Evolutionary conservation across 2,888 invertebrate species (phyloP), one percentile per base, ranked within the genome.

Genomic region (Caenorhabditis sp.): DNA sequence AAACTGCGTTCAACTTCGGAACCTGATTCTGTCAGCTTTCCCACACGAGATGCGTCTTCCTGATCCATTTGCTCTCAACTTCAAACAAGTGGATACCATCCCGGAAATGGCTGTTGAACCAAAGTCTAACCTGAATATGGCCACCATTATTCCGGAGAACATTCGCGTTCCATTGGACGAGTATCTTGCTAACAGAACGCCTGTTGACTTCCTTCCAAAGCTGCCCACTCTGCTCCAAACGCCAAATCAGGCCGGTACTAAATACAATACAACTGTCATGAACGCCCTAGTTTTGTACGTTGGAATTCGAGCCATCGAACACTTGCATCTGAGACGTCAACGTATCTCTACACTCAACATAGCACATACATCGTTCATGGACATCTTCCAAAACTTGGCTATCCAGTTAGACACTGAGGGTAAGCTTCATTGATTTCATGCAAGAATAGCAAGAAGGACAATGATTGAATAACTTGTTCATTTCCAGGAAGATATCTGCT

Each of bases 381-480:
- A 99, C 93, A 98, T 99, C 89, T 99, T 99, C 94, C 98, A 99
- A 94, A 98, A 98, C 94, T 94, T 99, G 89, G 97, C 97, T 0
- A 98, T 98, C 0, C 97, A 98, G 93, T 95, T 99, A 86, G 98
- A 99, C 93, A 97, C 96, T 14, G 98, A 99, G 94, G 99, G 98
- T 93, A 93, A 94, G 93, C 93, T 73, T 49, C 19, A 19, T 12
- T 49, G 8, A n/a, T 49, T 49, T 7, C 49, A 22, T 54, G 4
- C 35, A 14, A 5, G 10, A n/a, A 19, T n/a, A 28, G 8, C 12
- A 0, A 1, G 24, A 24, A 5, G 12, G 24, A 1, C 24, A 8
- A 28, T 24, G 7, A 14, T 31, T 58, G 7, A 22, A 14, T 58
- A 6, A 35, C 2, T 41, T 14, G 12, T 58, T 14, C 16, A 22